Conservation (phyloP, 2,113 vertebrate genomes). For the Sander vitreus region DNA sequence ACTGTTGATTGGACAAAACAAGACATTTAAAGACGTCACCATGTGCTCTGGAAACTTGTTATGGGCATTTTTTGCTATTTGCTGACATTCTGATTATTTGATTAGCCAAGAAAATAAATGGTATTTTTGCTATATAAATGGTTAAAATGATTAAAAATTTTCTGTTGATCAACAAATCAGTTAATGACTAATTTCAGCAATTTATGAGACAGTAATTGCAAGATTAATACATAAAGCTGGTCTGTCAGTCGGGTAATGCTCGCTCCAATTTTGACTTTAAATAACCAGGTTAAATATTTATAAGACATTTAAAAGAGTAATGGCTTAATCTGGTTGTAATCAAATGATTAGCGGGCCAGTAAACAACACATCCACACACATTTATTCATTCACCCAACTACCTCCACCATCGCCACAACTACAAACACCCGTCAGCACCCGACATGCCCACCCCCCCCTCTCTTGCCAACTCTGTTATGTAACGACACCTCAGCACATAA, state of each 20-base stretch:
- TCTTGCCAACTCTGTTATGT: conserved; percentile 58
- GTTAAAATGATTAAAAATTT: background rate
- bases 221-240: background rate
- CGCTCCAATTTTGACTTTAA: background rate
- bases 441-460: conserved; percentile 43
- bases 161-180: background rate
- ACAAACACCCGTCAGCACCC: conserved; percentile 27
- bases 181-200: background rate
- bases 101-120: background rate
- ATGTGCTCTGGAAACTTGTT: background rate
- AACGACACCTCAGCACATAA: conserved; percentile 66
- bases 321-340: conserved; percentile 19
- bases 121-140: background rate
- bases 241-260: background rate
- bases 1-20: background rate
- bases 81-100: background rate
- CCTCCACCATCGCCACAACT: background rate
- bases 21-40: background rate
- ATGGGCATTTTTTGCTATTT: too few species aligned
- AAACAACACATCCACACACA: conserved; percentile 6
- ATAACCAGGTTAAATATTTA: background rate
- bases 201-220: background rate
- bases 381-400: conserved; percentile 12
- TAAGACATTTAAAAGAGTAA: background rate
- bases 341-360: conserved; percentile 4